A percentile compares a stretch with the other conserved stretches of the same genome.
These are phyloP conservation scores for Litoditis marina DNA, from an alignment of 2,888 invertebrate genomes.

Conservation along the genomic window DNA sequence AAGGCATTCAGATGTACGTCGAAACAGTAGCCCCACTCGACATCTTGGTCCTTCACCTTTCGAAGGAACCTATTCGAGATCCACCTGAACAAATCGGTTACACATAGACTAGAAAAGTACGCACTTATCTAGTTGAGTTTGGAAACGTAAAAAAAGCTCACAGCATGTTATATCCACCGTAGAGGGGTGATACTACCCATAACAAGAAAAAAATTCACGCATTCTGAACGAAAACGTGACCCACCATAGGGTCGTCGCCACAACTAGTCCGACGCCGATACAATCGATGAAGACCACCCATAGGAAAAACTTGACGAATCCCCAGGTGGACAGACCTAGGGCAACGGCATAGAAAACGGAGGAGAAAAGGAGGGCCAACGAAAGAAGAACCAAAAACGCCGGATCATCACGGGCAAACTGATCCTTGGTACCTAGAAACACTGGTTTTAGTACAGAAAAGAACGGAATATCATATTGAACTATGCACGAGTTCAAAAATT, in stretches of 20 bases:
- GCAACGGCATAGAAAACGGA: slow-evolving; percentile 45
- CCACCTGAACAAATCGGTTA: slow-evolving; percentile 70
- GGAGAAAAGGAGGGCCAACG: slow-evolving; percentile 41
- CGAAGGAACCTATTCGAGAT: slow-evolving; percentile 77
- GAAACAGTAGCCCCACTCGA: slow-evolving; percentile 98
- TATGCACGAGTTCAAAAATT: too few species aligned
- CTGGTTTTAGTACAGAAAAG: not conserved
- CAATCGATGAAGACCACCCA: slow-evolving; percentile 93
- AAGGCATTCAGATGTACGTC: slow-evolving; percentile 98
- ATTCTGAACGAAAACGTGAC: not conserved
- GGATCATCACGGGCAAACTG: slow-evolving; percentile 99
- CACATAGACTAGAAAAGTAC: slow-evolving; percentile 4
- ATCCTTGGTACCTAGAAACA: slow-evolving; percentile 83
- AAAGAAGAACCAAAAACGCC: slow-evolving; percentile 86
- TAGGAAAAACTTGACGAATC: slow-evolving; percentile 77
- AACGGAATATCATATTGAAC: too few species aligned
- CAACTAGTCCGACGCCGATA: slow-evolving; percentile 79
- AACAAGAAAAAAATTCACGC: too few species aligned
- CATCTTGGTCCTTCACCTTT: slow-evolving; percentile 71
- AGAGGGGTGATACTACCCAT: too few species aligned
- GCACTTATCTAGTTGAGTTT: too few species aligned
- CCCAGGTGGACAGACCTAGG: slow-evolving; percentile 64
- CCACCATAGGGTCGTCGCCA: slow-evolving; percentile 85
- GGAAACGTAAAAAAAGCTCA: too few species aligned
- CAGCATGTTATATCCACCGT: too few species aligned